phyloP scores from a whole-genome alignment of 2,113 vertebrate genomes.

The Australoheros scitulus region DNA sequence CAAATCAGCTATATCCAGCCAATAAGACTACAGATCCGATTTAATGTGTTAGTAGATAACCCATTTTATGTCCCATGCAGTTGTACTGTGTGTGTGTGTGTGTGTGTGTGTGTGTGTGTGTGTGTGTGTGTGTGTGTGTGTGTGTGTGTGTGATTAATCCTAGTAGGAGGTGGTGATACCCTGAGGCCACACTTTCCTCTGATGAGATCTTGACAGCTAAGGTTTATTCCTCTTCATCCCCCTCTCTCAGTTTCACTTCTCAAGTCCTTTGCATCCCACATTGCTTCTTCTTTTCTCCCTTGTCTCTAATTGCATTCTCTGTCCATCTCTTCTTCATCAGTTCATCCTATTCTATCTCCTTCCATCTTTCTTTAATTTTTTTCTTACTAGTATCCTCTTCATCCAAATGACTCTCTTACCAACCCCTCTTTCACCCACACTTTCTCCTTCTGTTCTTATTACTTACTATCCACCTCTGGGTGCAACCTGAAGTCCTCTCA shows the following conservation, averaged over 20 bases:
- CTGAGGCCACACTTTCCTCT: conserved; percentile 63
- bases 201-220: conserved; percentile 71
- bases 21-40: conserved; percentile 46
- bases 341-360: conserved; percentile 7
- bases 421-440: conserved; percentile 2
- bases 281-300: conserved; percentile 9
- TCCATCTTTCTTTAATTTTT: neutral
- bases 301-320: conserved; percentile 34
- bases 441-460: conserved; percentile 14
- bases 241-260: conserved; percentile 24
- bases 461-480: conserved; percentile 28
- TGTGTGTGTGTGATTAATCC: conserved; percentile 55
- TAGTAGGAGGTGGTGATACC: conserved; percentile 61
- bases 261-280: conserved; percentile 3
- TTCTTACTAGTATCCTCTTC: neutral
- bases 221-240: conserved; percentile 63
- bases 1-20: conserved; percentile 22
- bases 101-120: neutral
- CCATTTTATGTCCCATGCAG: conserved; percentile 2
- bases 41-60: conserved; percentile 48
- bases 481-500: conserved; percentile 25
- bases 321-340: conserved; percentile 19
- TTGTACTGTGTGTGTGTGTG: neutral
- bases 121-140: neutral
- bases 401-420: conserved; percentile 15